A percentile compares a stretch with the other conserved stretches of the same genome.
Conservation (phyloP, 2,797 vertebrate genomes). For the Hoplostethus mediterraneus region DNA sequence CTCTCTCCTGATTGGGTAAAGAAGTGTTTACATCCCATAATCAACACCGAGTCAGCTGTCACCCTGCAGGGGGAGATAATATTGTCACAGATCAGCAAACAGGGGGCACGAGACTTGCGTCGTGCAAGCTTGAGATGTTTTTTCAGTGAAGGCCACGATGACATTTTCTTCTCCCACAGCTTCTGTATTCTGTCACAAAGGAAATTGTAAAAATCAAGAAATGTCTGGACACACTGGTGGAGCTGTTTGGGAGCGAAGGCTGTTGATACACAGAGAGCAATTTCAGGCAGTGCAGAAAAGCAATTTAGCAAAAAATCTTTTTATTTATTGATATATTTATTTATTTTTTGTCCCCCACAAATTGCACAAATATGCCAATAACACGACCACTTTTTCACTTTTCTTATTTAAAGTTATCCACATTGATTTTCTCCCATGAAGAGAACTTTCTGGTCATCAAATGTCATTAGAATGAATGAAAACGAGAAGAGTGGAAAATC, state of each 20-base stretch:
- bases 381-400: neutral
- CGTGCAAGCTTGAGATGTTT: neutral
- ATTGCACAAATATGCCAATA: neutral
- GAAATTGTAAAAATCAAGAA: constrained; percentile 32
- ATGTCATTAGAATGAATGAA: neutral
- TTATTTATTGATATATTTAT: neutral
- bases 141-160: neutral
- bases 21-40: neutral
- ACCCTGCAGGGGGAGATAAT: constrained; percentile 2
- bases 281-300: neutral
- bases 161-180: constrained; percentile 8
- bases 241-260: neutral
- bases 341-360: neutral
- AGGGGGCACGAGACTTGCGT: neutral
- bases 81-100: neutral
- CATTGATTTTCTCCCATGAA: neutral
- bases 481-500: constrained; percentile 22
- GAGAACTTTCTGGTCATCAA: no score
- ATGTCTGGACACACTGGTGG: neutral
- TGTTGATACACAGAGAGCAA: neutral
- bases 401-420: neutral
- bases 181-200: constrained; percentile 22
- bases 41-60: neutral
- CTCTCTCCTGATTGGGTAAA: constrained; percentile 3
- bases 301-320: constrained; percentile 25